Evolutionary conservation across 2,888 invertebrate genomes (phyloP).

Genomic region (Monochamus alternatus): DNA sequence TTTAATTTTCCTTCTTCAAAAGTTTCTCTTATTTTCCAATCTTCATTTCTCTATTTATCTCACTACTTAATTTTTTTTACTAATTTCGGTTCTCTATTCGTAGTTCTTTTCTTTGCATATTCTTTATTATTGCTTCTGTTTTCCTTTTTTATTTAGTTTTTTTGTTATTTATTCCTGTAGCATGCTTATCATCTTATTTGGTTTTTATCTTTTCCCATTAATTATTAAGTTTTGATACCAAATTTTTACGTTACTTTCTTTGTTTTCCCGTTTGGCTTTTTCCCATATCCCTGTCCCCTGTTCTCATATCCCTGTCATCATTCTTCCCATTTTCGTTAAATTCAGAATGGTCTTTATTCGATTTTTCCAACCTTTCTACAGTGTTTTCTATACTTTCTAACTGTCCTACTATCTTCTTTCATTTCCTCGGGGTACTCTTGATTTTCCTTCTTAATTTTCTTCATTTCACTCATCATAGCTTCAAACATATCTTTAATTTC

Average conservation of each 20-base stretch:
- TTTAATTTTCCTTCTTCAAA: too few relatives aligned
- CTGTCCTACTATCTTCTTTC: neutral
- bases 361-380: neutral
- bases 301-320: too few relatives aligned
- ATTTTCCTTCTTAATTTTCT: neutral
- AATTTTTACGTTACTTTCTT: neutral
- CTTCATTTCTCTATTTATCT: neutral
- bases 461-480: neutral
- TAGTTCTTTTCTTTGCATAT: neutral
- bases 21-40: too few relatives aligned
- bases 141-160: neutral
- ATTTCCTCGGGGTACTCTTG: neutral
- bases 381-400: neutral
- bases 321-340: neutral
- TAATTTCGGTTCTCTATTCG: neutral
- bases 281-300: too few relatives aligned
- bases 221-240: neutral
- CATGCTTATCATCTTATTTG: neutral
- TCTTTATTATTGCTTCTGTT: neutral
- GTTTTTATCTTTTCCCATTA: neutral
- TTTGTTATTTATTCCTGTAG: neutral
- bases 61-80: neutral
- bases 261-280: neutral
- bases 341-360: neutral
- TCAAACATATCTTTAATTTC: neutral